Percentiles rank a stretch among this genome's conserved stretches.
These are phyloP conservation scores for Rostratula benghalensis DNA, from an alignment of 2,113 vertebrate species.

Conservation along the genomic window DNA sequence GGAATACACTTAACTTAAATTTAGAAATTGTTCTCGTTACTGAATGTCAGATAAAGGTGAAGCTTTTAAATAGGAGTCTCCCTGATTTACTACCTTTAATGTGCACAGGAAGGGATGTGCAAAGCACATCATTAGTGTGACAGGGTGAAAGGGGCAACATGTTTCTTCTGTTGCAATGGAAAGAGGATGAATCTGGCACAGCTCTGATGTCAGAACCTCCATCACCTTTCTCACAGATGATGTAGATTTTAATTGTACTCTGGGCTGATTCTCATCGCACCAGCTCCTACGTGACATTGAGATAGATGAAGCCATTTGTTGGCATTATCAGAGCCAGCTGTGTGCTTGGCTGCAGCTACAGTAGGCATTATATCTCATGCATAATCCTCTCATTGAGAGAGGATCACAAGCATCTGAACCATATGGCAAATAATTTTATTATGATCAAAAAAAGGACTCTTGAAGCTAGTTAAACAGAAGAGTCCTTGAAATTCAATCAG, in stretches of 20 bases:
- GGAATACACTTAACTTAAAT: constrained; percentile 60
- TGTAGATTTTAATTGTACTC: constrained; percentile 84
- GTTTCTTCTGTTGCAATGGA: constrained; percentile 72
- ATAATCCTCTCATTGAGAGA: constrained; percentile 82
- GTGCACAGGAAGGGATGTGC: constrained; percentile 59
- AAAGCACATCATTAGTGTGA: constrained; percentile 74
- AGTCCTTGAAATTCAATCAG: constrained; percentile 82
- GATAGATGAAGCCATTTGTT: constrained; percentile 89
- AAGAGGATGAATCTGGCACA: constrained; percentile 74
- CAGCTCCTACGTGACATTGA: constrained; percentile 84
- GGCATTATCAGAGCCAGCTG: constrained; percentile 91
- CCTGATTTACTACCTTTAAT: constrained; percentile 78
- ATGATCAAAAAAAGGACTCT: constrained; percentile 84
- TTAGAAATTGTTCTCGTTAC: constrained; percentile 68
- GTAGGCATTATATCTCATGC: constrained; percentile 85
- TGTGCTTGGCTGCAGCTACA: constrained; percentile 82
- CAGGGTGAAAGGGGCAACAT: constrained; percentile 74
- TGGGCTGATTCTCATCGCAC: constrained; percentile 71
- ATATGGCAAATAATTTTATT: constrained; percentile 88
- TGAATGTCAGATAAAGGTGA: constrained; percentile 78
- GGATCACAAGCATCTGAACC: constrained; percentile 79
- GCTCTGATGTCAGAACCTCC: constrained; percentile 82
- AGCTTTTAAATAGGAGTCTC: constrained; percentile 68
- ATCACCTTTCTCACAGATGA: constrained; percentile 83
- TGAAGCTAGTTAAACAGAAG: constrained; percentile 81